Evolutionary conservation across 2,888 invertebrate genomes (phyloP).

Genomic region (Drosophila greeni): DNA sequence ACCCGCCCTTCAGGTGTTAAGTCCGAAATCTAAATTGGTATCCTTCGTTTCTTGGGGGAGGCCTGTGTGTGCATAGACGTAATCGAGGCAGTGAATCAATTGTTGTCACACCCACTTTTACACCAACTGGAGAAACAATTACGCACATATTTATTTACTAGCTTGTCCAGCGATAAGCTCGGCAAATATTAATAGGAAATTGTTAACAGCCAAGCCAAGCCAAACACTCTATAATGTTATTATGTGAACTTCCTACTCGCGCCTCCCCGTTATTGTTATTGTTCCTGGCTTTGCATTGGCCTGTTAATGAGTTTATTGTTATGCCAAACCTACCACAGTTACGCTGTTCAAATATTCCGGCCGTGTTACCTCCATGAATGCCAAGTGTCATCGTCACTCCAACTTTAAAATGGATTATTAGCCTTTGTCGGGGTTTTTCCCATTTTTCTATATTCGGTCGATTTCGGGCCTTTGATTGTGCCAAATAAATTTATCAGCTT

Average conservation of each 20-base stretch:
- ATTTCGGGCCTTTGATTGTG: slow-evolving; percentile 6
- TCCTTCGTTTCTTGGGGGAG: background rate
- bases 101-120: slow-evolving; percentile 40
- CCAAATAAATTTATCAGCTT: slow-evolving; percentile 12
- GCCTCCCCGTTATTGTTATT: slow-evolving; percentile 35
- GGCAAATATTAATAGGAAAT: slow-evolving; percentile 54
- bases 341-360: slow-evolving; percentile 41
- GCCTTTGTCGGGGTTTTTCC: slow-evolving; percentile 21
- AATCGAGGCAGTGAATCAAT: slow-evolving; percentile 31
- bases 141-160: slow-evolving; percentile 47
- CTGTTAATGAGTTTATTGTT: slow-evolving; percentile 50
- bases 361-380: slow-evolving; percentile 38
- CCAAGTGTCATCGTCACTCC: slow-evolving; percentile 22
- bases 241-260: slow-evolving; percentile 37
- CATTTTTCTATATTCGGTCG: slow-evolving; percentile 19
- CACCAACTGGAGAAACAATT: slow-evolving; percentile 45
- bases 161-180: slow-evolving; percentile 51
- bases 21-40: background rate
- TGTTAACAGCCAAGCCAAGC: slow-evolving; percentile 43
- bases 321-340: slow-evolving; percentile 27
- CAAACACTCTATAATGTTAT: slow-evolving; percentile 17
- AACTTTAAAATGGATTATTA: slow-evolving; percentile 11
- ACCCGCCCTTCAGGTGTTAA: slow-evolving; percentile 23
- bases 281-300: slow-evolving; percentile 36
- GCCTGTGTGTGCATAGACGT: slow-evolving; percentile 12